Base-by-base conservation (phyloP, 2,113 vertebrate genomes). In the Indri indri region DNA sequence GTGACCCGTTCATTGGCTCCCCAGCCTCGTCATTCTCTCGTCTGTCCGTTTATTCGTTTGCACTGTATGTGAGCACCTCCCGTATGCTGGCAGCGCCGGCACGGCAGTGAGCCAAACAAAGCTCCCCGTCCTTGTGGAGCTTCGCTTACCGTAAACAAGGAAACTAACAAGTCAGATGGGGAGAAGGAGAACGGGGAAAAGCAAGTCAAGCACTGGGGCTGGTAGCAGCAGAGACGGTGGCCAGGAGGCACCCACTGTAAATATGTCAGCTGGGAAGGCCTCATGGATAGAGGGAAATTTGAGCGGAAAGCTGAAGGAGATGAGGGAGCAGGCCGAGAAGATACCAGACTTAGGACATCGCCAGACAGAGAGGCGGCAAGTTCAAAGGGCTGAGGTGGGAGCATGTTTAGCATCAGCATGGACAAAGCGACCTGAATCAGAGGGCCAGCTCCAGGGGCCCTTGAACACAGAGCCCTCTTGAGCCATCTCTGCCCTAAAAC, bases 291-390 rank as follows among this genome's bases (percentile, higher is more conserved):
- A 45, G 94, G 40, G 42, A n/a, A 59, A 40, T 20, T 23, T 20
- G 57, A 86, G 37, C 63, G 71, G 87, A 96, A 65, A 57, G 4
- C 57, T 32, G 8, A 74, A 90, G 84, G 45, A 63, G 47, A 37
- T 14, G 54, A 57, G 9, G 7, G 47, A 30, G 0, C 0, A 1
- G 30, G 18, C 27, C 13, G 9, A 2, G 18, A 81, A 74, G 34
- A 85, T 23, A 30, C 50, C 47, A 2, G 59, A 3, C 34, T 16
- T 0, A 23, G 54, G 71, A 74, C 6, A 34, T n/a, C 0, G 11
- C 12, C 50, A 37, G n/a, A n/a, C 18, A 40, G 86, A 54, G 7
- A 18, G 18, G 7, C 10, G 4, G 0, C 32, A 68, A 50, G 83
- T 85, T 80, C 88, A 88, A 59, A 79, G 79, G 17, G 11, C 3